phyloP scores from a whole-genome alignment of 2,888 invertebrate genomes.

The Philaethria dido region DNA sequence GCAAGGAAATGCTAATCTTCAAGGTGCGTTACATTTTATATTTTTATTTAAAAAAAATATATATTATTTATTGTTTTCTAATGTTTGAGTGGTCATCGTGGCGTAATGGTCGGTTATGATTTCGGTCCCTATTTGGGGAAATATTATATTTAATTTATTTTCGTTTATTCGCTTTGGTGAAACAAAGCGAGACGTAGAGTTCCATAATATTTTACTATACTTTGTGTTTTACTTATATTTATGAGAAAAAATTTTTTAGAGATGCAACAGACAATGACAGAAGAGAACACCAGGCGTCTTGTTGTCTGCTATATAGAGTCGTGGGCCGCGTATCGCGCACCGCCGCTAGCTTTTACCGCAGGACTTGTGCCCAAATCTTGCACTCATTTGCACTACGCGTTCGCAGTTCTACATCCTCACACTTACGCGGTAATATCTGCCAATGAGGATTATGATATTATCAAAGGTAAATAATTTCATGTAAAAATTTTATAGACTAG shows the following conservation, averaged over 20 bases:
- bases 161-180: too few relatives aligned
- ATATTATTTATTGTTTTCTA: too few relatives aligned
- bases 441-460: constrained; percentile 88
- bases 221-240: not conserved
- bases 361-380: constrained; percentile 87
- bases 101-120: too few relatives aligned
- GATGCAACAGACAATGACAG: constrained; percentile 58
- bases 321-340: constrained; percentile 86
- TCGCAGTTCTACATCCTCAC: constrained; percentile 87
- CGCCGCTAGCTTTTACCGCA: constrained; percentile 86
- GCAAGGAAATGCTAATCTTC: constrained; percentile 75
- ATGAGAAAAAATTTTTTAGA: constrained; percentile 10
- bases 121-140: too few relatives aligned
- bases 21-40: constrained; percentile 55
- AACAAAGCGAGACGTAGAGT: too few relatives aligned
- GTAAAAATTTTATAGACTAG: not conserved
- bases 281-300: constrained; percentile 58
- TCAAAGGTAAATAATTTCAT: constrained; percentile 83
- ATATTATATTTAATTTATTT: not conserved
- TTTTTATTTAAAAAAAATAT: not conserved
- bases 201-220: too few relatives aligned
- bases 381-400: constrained; percentile 90
- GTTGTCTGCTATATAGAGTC: constrained; percentile 89
- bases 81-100: too few relatives aligned
- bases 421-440: constrained; percentile 85